Percentiles rank a stretch among this genome's conserved stretches.
Evolutionary conservation across 1,140 invertebrate genomes (phyloP).

Genomic region (Lordiphosa collinella): DNA sequence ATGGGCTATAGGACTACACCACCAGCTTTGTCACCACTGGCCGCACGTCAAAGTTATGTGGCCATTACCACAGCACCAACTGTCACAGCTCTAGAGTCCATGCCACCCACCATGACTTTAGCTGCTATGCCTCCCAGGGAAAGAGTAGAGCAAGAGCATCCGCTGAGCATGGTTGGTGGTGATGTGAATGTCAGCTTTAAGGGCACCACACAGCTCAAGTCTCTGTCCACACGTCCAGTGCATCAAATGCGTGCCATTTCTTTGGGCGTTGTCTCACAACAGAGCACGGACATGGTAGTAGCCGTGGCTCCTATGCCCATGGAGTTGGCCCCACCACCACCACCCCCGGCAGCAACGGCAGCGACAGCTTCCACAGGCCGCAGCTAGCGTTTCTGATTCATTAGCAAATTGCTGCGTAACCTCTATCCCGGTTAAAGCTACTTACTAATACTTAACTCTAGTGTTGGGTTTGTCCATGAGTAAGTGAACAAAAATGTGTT

Average conservation of each 20-base stretch:
- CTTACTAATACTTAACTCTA: constrained; percentile 38
- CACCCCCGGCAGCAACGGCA: neutral
- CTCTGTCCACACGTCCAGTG: constrained; percentile 55
- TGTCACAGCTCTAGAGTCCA: constrained; percentile 19
- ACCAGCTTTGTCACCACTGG: constrained; percentile 55
- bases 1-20: constrained; percentile 74
- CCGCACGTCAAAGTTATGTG: constrained; percentile 45
- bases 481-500: too few relatives aligned
- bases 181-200: constrained; percentile 85
- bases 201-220: constrained; percentile 84
- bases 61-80: constrained; percentile 44
- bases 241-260: constrained; percentile 68
- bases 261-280: constrained; percentile 30
- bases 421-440: constrained; percentile 40
- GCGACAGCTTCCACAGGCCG: constrained; percentile 44
- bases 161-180: constrained; percentile 82
- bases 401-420: constrained; percentile 66
- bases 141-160: constrained; percentile 81
- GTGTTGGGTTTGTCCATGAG: too few relatives aligned
- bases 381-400: constrained; percentile 79
- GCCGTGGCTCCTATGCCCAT: constrained; percentile 28
- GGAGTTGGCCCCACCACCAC: constrained; percentile 35
- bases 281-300: constrained; percentile 21
- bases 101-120: constrained; percentile 23
- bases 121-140: constrained; percentile 5